Base-by-base conservation (phyloP, 2,888 invertebrate species). In the Eupithecia subfuscata region DNA sequence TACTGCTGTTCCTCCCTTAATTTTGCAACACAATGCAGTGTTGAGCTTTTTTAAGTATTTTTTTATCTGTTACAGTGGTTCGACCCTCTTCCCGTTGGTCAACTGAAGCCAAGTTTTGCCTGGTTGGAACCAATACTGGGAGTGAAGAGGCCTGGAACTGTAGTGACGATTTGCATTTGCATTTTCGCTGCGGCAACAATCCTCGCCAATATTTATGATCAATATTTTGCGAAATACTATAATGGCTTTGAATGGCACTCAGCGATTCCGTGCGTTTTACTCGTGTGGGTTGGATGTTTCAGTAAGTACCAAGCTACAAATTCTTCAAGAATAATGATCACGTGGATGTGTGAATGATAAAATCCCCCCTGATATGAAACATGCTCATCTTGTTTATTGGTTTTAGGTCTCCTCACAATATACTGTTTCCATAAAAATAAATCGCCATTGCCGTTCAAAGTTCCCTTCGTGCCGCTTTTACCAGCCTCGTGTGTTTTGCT, bases 391-490 rank as follows among this genome's bases (percentile, higher is more conserved):
- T 68, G 18, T n/a, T 52, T 12, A 37, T 70, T 52, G 74, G 74
- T 81, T 75, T 0, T 84, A 97, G 97, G 97, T 90, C 90, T 98
- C 73, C 91, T 97, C 72, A 95, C 97, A 18, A 98, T 98, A 76
- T 96, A 96, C 75, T 97, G 97, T 40, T 97, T 97, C 87, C 97
- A 97, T 87, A 97, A 97, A 87, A 97, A 96, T 85, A 96, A 96
- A 1, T 93, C 95, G 11, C 96, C 97, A 4, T 87, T 97, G 69
- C 96, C 96, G 75, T 98, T 98, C 88, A 96, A 96, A 81, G 98
- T 98, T 70, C 98, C 98, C 0, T 91, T 97, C 43, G 87, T 98
- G 71, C 98, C 98, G 9, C 68, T 68, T n/a, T 45, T 68, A 22
- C 68, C 0, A 97, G 97, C 3, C 87, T 97, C 30, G 5, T 98